Evolutionary conservation across 2,113 vertebrate species (phyloP), one percentile per base, ranked within the genome.

Genomic region (Diadophis punctatus): DNA sequence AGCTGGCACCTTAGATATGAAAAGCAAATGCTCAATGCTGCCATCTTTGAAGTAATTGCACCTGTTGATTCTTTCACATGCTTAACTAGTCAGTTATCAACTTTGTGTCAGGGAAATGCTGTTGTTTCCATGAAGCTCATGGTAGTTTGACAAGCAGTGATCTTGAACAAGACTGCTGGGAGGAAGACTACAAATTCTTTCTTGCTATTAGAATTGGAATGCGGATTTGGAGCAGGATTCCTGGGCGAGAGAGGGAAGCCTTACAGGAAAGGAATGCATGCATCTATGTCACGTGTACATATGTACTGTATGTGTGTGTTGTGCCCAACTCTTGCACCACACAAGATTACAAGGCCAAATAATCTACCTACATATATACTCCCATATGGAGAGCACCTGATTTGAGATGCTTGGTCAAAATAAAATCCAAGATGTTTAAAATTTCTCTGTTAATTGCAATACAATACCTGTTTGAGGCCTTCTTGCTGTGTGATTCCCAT

Each of bases 401-500:
- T 80, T 80, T 80, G 74, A 80, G 8, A 80, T 39, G 18, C 8
- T 43, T 80, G n/a, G 34, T 55, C n/a, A 88, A 88, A 88, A 88
- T 55, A 51, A 87, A 87, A 53, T 52, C 25, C 18, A 39, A 80
- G 10, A 88, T 27, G 7, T 56, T 11, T 56, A 43, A 55, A 43
- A 34, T 88, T 52, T 80, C 14, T 30, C 52, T 88, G 20, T 34
- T 58, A 39, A 88, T 22, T 58, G 20, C 34, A 58, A 58, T 55
- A 88, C 11, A 56, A 88, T 88, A 99, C 99, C 99, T 99, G 98
- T 98, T 99, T 0, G 99, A 99, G 11, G 99, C 99, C 96, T 99
- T 99, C 97, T 99, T 99, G 96, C 98, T 99, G 96, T 98, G 99
- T 2, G 98, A 98, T 97, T 99, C 99, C 98, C 98, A 99, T 93